Percentiles rank a stretch among this genome's conserved stretches.
Conservation (phyloP, 2,888 invertebrate genomes). For the Patella caerulea region DNA sequence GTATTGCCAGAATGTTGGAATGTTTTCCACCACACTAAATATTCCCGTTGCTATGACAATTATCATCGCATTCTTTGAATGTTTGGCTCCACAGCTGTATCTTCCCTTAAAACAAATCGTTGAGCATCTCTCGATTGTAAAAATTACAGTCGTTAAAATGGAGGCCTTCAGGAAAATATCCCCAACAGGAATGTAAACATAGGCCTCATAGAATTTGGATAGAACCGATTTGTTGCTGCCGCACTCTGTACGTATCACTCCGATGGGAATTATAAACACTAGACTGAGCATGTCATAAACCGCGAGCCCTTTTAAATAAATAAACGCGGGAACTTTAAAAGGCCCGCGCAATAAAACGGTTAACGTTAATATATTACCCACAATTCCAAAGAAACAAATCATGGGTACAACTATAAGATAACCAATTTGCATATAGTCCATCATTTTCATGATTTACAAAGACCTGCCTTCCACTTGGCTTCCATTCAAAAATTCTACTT, state of each 20-base stretch:
- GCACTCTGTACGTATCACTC: constrained; percentile 24
- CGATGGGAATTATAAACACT: constrained; percentile 31
- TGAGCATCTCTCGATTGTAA: constrained; percentile 29
- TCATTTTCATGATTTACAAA: too few relatives aligned
- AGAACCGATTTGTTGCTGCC: background rate
- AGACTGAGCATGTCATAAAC: constrained; percentile 29
- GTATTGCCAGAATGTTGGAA: constrained; percentile 30
- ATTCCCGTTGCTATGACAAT: constrained; percentile 11
- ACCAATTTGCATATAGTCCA: background rate
- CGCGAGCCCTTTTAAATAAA: constrained; percentile 31
- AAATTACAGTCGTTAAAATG: constrained; percentile 29
- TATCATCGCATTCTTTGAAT: background rate
- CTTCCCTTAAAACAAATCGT: constrained; percentile 16
- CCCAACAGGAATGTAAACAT: constrained; percentile 28
- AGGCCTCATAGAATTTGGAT: constrained; percentile 25
- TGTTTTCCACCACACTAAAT: constrained; percentile 25
- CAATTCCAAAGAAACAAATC: constrained; percentile 31
- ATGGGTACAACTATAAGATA: constrained; percentile 29
- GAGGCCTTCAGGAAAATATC: constrained; percentile 36
- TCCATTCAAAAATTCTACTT: too few relatives aligned
- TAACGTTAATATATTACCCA: constrained; percentile 30
- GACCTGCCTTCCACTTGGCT: too few relatives aligned
- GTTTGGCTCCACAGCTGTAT: too few relatives aligned
- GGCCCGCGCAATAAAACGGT: constrained; percentile 26
- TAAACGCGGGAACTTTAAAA: constrained; percentile 25